Conservation (phyloP, 2,797 vertebrate genomes). For the Galaxias olidus region DNA sequence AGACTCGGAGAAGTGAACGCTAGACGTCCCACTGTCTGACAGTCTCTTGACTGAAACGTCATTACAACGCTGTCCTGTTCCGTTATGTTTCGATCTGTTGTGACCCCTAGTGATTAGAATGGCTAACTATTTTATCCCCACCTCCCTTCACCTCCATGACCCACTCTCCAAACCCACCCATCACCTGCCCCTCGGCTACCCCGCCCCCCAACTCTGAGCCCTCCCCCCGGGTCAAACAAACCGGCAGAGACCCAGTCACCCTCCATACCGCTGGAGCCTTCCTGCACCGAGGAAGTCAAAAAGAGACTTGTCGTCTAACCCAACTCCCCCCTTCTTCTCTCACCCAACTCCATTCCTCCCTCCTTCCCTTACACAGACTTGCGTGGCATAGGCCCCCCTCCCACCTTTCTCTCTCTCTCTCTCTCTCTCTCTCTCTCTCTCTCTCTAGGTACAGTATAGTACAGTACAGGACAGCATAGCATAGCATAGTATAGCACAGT, state of each 20-base stretch:
- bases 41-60: too few relatives aligned
- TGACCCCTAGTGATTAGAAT: too few relatives aligned
- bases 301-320: conserved; percentile 22
- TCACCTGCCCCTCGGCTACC: conserved; percentile 15
- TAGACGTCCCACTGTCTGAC: too few relatives aligned
- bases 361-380: background rate
- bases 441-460: too few relatives aligned
- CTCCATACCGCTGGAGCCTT: conserved; percentile 66
- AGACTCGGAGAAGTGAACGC: too few relatives aligned
- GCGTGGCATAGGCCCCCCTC: background rate
- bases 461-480: too few relatives aligned
- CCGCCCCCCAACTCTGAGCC: conserved; percentile 8
- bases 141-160: conserved; percentile 1
- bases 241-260: conserved; percentile 56
- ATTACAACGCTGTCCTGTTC: too few relatives aligned
- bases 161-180: conserved; percentile 11
- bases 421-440: conserved; percentile 8
- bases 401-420: background rate
- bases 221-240: conserved; percentile 17
- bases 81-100: too few relatives aligned
- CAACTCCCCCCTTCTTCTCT: background rate
- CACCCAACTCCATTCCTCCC: background rate
- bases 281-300: conserved; percentile 34
- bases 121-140: too few relatives aligned
- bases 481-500: too few relatives aligned